Conservation (phyloP, 2,888 invertebrate species). For the Oconnorella tubifera region DNA sequence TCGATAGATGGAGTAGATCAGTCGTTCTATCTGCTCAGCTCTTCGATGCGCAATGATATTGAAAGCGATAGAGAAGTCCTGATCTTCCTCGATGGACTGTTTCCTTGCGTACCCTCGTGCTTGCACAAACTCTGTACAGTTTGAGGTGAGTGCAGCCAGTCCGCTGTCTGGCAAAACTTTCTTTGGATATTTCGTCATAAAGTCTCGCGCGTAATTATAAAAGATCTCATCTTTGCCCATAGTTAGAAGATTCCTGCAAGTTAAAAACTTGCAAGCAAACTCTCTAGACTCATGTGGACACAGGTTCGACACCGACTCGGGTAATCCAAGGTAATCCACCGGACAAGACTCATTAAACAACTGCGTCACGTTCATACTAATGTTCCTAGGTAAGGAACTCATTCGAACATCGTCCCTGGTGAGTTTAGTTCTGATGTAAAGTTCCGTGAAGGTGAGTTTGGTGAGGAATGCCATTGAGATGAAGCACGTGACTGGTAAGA, state of each 20-base stretch:
- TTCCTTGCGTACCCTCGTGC: conserved; percentile 10
- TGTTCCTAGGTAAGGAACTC: too few species aligned
- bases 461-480: too few species aligned
- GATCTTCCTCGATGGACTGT: not conserved
- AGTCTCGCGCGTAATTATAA: not conserved
- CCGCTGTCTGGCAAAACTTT: not conserved
- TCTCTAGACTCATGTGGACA: not conserved
- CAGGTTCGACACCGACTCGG: not conserved
- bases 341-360: not conserved
- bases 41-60: conserved; percentile 11
- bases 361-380: too few species aligned
- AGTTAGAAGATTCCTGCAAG: not conserved
- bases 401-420: too few species aligned
- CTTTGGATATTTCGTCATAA: not conserved
- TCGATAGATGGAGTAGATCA: conserved; percentile 47
- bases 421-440: too few species aligned
- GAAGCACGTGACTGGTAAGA: too few species aligned
- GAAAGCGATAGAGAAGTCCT: conserved; percentile 13
- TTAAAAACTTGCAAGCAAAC: not conserved
- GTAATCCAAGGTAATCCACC: not conserved
- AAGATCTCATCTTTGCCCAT: not conserved
- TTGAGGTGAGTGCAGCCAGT: not conserved
- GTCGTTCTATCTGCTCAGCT: conserved; percentile 41
- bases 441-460: too few species aligned
- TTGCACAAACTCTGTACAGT: conserved; percentile 3